Evolutionary conservation across 1,140 invertebrate genomes (phyloP).

Genomic region (Neuroterus valhalla): DNA sequence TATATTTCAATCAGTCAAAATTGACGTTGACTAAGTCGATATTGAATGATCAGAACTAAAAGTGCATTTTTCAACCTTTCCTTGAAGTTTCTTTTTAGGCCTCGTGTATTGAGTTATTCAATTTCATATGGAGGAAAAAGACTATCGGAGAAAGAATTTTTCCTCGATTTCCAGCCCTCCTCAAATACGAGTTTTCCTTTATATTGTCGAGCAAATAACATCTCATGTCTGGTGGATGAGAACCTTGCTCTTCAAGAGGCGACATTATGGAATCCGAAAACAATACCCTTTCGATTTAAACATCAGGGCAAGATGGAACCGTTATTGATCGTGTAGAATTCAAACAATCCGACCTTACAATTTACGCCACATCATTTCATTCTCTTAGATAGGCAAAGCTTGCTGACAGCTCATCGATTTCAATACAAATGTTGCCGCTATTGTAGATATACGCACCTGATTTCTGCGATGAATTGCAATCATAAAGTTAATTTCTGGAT

Average conservation of each 20-base stretch:
- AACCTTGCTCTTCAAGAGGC: not conserved
- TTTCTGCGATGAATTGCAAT: conserved; percentile 1
- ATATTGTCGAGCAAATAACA: not conserved
- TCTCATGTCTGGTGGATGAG: not conserved
- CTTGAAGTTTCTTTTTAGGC: too few relatives aligned
- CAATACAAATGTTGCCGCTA: not conserved
- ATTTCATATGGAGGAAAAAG: not conserved
- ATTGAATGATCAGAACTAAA: too few relatives aligned
- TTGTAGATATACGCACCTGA: not conserved
- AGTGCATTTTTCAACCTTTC: too few relatives aligned
- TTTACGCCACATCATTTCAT: not conserved
- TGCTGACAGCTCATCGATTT: not conserved
- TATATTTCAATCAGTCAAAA: too few relatives aligned
- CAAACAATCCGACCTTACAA: conserved; percentile 9
- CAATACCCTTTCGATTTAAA: conserved; percentile 7
- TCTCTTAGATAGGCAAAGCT: conserved; percentile 13
- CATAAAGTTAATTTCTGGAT: too few relatives aligned
- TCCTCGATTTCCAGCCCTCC: too few relatives aligned
- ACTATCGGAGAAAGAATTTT: not conserved
- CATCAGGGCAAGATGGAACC: not conserved
- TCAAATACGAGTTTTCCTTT: not conserved
- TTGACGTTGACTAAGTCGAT: too few relatives aligned
- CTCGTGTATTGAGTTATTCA: too few relatives aligned
- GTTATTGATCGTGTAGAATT: not conserved
- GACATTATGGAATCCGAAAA: not conserved